A percentile compares a stretch with the other conserved stretches of the same genome.
phyloP scores from a whole-genome alignment of 1,140 invertebrate genomes.

The Drosophila orena region DNA sequence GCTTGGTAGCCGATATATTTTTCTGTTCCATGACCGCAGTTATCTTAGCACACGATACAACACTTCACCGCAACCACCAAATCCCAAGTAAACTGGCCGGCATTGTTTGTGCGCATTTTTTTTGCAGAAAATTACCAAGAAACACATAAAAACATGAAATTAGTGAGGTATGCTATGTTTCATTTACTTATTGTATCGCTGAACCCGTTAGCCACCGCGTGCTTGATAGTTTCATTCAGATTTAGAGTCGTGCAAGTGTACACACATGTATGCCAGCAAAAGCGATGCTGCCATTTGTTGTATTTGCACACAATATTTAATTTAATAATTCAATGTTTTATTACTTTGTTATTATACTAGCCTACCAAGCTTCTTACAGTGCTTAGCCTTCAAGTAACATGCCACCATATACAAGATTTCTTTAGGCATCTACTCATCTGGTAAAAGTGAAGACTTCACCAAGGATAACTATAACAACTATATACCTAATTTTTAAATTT shows the following conservation, averaged over 20 bases:
- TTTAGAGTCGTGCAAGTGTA: not conserved
- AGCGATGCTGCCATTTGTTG: conserved; percentile 7
- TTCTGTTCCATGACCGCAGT: not conserved
- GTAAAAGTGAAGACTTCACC: too few species aligned
- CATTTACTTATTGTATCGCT: not conserved
- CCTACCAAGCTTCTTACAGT: not conserved
- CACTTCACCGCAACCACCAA: conserved; percentile 11
- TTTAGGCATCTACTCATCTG: too few species aligned
- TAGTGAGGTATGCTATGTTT: conserved; percentile 39
- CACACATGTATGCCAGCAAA: conserved; percentile 22
- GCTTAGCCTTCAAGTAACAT: too few species aligned
- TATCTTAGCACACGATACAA: conserved; percentile 26
- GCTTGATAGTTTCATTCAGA: not conserved
- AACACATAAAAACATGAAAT: conserved; percentile 44
- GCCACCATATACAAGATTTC: too few species aligned
- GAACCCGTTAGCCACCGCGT: not conserved
- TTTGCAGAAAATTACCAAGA: conserved; percentile 27
- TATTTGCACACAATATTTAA: conserved; percentile 16
- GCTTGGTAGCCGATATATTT: not conserved
- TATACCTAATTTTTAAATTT: too few species aligned
- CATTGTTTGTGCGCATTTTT: conserved; percentile 40
- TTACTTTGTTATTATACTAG: not conserved
- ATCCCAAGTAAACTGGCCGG: conserved; percentile 31
- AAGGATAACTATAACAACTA: too few species aligned
- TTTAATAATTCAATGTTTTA: not conserved